phyloP scores from a whole-genome alignment of 2,888 invertebrate species.

The Incurvaria masculella region DNA sequence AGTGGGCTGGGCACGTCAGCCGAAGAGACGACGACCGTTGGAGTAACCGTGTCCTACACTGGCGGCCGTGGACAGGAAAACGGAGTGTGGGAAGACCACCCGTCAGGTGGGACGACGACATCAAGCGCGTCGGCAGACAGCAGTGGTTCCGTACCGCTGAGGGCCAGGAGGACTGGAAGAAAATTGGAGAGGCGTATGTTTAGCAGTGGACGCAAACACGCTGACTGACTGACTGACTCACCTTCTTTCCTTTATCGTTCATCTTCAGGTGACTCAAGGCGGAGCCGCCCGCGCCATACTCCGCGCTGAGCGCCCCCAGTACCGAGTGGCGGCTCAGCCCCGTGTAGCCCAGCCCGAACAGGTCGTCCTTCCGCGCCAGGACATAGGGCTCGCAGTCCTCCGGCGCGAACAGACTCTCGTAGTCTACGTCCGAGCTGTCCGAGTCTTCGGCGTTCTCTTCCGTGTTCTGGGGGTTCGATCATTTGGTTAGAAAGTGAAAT shows the following conservation, averaged over 20 bases:
- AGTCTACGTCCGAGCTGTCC: constrained; percentile 42
- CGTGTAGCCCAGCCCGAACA: constrained; percentile 74
- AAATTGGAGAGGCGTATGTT: too few species aligned
- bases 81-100: too few species aligned
- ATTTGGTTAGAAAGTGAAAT: neutral
- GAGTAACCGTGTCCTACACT: too few species aligned
- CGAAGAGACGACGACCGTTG: too few species aligned
- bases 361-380: constrained; percentile 73
- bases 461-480: constrained; percentile 17
- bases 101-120: too few species aligned
- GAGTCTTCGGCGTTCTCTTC: constrained; percentile 39
- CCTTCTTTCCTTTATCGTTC: constrained; percentile 48
- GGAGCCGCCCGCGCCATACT: constrained; percentile 27
- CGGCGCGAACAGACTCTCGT: constrained; percentile 68
- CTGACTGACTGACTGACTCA: too few species aligned
- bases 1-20: too few species aligned
- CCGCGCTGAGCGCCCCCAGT: constrained; percentile 38
- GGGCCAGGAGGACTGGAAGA: too few species aligned
- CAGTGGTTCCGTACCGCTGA: too few species aligned
- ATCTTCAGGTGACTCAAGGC: constrained; percentile 36
- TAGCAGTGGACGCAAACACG: too few species aligned
- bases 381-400: constrained; percentile 77
- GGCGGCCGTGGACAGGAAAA: too few species aligned
- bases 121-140: too few species aligned
- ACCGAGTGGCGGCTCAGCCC: constrained; percentile 68